Percentiles rank a stretch among this genome's conserved stretches.
phyloP scores from a whole-genome alignment of 2,888 invertebrate species.

The Ligdia adustata region DNA sequence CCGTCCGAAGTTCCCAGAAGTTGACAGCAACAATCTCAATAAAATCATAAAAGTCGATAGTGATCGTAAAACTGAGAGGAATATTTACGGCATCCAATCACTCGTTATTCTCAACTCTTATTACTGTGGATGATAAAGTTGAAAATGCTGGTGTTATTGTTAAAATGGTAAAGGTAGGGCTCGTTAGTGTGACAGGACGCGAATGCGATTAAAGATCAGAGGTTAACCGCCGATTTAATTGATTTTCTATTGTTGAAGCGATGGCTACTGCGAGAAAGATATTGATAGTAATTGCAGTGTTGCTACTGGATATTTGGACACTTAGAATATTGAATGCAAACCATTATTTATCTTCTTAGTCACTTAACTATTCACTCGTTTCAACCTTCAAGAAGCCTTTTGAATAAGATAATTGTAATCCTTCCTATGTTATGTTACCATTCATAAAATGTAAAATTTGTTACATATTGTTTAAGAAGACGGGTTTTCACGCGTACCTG shows the following conservation, averaged over 20 bases:
- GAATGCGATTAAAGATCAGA: slow-evolving; percentile 36
- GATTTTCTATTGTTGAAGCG: slow-evolving; percentile 48
- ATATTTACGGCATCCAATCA: slow-evolving; percentile 41
- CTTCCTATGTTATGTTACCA: too few relatives aligned
- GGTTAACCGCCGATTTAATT: slow-evolving; percentile 46
- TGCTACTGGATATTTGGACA: slow-evolving; percentile 34
- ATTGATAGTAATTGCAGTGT: slow-evolving; percentile 45
- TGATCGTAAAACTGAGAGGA: slow-evolving; percentile 62
- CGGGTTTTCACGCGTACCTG: too few relatives aligned
- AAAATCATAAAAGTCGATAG: slow-evolving; percentile 77
- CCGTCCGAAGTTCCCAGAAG: slow-evolving; percentile 68
- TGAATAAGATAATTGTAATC: too few relatives aligned
- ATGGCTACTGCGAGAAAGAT: slow-evolving; percentile 11
- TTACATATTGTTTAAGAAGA: too few relatives aligned
- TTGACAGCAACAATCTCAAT: slow-evolving; percentile 69
- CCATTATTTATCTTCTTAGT: too few relatives aligned
- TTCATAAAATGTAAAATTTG: too few relatives aligned
- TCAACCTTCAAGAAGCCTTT: too few relatives aligned
- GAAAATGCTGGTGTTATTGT: slow-evolving; percentile 3
- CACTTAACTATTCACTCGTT: too few relatives aligned
- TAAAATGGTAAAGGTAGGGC: slow-evolving; percentile 44
- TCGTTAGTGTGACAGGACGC: slow-evolving; percentile 36
- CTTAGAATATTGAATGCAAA: too few relatives aligned
- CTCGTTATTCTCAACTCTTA: slow-evolving; percentile 16
- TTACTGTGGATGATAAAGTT: slow-evolving; percentile 3